Evolutionary conservation across 2,888 invertebrate genomes (phyloP), one percentile per base, ranked within the genome.

Genomic region (Petrolisthes manimaculis): DNA sequence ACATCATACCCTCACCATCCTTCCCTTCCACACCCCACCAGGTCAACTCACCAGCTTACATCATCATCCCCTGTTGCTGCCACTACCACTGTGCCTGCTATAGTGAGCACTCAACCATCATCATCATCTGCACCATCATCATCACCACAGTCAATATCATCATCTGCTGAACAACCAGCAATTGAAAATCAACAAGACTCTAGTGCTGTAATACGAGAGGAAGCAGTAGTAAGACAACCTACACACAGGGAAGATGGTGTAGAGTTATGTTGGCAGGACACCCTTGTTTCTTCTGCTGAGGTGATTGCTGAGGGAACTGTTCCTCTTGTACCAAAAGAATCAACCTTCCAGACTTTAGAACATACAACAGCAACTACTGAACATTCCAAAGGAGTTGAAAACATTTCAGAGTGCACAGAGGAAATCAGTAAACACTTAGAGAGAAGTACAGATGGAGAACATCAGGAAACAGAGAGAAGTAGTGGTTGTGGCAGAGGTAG

Each of bases 221-320:
- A 37, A 69, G 71, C 83, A 55, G 84, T 84, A 5, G 53, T 81
- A 21, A 88, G 75, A 9, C 87, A 83, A 69, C 87, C 83, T 9
- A 56, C 71, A 71, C 71, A 71, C 21, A 71, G 71, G 4, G n/a
- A 8, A 6, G 71, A 71, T 6, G 71, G 21, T n/a, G 21, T 21
- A 6, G 71, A 71, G 21, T 71, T n/a, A 3, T n/a, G 71, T n/a
- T 6, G 21, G 21, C 14, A 18, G 71, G 71, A 14, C 4, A 61
- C 67, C 67, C 2, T 14, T 14, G 67, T 61, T 61, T 14, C 67
- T 4, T 18, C 4, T 9, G 67, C 67, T 14, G 18, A 61, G 37
- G 37, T 37, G 37, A 37, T 37, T 37, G 2, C 37, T 1, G 37
- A 37, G 37, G 37, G 37, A 37, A 2, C 37, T 37, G 37, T 2